Conservation (phyloP, 2,113 vertebrate genomes). For the Perccottus glenii region DNA sequence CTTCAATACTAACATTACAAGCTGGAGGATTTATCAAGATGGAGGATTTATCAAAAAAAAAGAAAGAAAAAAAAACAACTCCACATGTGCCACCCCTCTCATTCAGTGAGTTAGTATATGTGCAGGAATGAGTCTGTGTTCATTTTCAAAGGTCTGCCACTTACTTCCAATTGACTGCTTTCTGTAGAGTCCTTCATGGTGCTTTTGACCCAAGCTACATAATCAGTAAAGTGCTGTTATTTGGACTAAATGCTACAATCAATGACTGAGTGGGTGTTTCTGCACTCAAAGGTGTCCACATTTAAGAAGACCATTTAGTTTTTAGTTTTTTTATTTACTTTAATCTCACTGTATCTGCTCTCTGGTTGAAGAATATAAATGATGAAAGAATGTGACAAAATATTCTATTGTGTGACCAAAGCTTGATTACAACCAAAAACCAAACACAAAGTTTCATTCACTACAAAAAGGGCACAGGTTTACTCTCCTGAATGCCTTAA, state of each 20-base stretch:
- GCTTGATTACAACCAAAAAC: too few species aligned
- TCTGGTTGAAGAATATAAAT: neutral
- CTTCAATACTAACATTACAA: too few species aligned
- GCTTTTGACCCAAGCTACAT: slow-evolving; percentile 11
- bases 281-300: slow-evolving; percentile 16
- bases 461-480: slow-evolving; percentile 14
- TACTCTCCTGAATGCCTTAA: slow-evolving; percentile 14
- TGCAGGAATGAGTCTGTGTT: slow-evolving; percentile 12
- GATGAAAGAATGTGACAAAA: too few species aligned
- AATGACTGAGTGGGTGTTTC: slow-evolving; percentile 29
- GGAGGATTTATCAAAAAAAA: too few species aligned
- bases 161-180: slow-evolving; percentile 5
- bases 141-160: slow-evolving; percentile 22
- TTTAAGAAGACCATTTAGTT: slow-evolving; percentile 9
- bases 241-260: slow-evolving; percentile 33
- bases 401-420: too few species aligned
- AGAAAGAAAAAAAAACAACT: too few species aligned
- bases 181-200: slow-evolving; percentile 19
- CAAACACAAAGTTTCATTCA: too few species aligned
- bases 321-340: neutral
- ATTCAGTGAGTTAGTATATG: neutral
- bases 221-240: slow-evolving; percentile 31
- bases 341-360: neutral
- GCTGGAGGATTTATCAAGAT: too few species aligned
- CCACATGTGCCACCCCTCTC: too few species aligned